Percentiles rank a stretch among this genome's conserved stretches.
Evolutionary conservation across 2,797 vertebrate genomes (phyloP).

Genomic region (Leptoclinus maculatus): DNA sequence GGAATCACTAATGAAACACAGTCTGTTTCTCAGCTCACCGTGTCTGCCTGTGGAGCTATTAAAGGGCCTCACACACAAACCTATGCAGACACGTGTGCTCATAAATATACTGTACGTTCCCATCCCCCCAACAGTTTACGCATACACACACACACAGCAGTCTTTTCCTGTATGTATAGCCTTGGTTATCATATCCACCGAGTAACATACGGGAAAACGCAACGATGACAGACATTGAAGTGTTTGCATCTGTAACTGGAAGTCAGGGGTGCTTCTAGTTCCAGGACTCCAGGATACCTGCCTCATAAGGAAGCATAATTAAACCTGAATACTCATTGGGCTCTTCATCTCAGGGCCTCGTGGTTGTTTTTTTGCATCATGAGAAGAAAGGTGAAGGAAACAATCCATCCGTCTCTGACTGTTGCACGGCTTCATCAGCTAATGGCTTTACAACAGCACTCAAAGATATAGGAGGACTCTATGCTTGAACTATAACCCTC

Average conservation of each 20-base stretch:
- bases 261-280: constrained; percentile 39
- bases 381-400: constrained; percentile 36
- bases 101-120: constrained; percentile 50
- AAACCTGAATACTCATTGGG: not conserved
- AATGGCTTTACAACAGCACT: constrained; percentile 79
- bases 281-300: constrained; percentile 27
- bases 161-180: constrained; percentile 55
- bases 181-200: constrained; percentile 47
- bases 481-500: constrained; percentile 71
- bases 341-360: not conserved
- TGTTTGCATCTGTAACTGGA: constrained; percentile 67
- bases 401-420: constrained; percentile 8
- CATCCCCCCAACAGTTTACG: constrained; percentile 21
- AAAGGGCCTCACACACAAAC: constrained; percentile 55
- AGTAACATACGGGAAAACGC: constrained; percentile 65
- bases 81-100: constrained; percentile 46
- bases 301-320: not conserved
- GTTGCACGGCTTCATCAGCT: constrained; percentile 73
- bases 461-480: constrained; percentile 71
- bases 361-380: not conserved
- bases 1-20: constrained; percentile 85
- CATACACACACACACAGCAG: constrained; percentile 1
- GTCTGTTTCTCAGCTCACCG: constrained; percentile 67
- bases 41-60: constrained; percentile 57
- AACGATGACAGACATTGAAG: constrained; percentile 22